Conservation (phyloP, 2,888 invertebrate species). For the Hylaea fasciaria region DNA sequence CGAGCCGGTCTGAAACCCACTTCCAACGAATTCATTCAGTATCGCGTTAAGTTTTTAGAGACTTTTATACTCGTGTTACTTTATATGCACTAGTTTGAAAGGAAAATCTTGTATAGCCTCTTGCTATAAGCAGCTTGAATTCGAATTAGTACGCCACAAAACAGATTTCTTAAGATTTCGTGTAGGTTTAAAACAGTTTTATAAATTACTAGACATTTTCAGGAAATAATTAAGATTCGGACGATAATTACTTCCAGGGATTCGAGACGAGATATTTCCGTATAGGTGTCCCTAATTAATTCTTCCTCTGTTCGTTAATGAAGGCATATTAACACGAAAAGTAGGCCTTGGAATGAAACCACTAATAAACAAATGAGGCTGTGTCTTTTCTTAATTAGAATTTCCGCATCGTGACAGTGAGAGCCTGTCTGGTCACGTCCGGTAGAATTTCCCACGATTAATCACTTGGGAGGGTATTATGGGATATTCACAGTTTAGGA, state of each 20-base stretch:
- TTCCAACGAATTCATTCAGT: background rate
- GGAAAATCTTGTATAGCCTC: background rate
- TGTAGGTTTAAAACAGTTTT: no score
- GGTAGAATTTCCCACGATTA: conserved; percentile 50
- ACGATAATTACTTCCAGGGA: background rate
- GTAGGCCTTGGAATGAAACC: background rate
- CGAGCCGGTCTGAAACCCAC: background rate
- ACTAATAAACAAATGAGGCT: conserved; percentile 45
- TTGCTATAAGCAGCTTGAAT: background rate
- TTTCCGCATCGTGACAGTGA: conserved; percentile 46
- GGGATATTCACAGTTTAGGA: conserved; percentile 6
- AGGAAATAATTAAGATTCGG: background rate
- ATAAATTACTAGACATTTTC: no score
- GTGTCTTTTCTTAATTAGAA: conserved; percentile 52
- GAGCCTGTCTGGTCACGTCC: conserved; percentile 41
- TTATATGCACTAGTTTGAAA: background rate
- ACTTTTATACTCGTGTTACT: background rate
- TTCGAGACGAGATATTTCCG: background rate
- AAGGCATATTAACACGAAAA: background rate
- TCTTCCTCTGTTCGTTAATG: no score
- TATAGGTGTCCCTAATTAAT: no score
- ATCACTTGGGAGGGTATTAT: conserved; percentile 47
- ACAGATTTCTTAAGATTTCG: background rate
- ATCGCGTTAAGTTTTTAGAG: background rate
- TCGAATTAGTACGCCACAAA: background rate